phyloP scores from a whole-genome alignment of 2,797 vertebrate genomes.

The Coreius guichenoti region DNA sequence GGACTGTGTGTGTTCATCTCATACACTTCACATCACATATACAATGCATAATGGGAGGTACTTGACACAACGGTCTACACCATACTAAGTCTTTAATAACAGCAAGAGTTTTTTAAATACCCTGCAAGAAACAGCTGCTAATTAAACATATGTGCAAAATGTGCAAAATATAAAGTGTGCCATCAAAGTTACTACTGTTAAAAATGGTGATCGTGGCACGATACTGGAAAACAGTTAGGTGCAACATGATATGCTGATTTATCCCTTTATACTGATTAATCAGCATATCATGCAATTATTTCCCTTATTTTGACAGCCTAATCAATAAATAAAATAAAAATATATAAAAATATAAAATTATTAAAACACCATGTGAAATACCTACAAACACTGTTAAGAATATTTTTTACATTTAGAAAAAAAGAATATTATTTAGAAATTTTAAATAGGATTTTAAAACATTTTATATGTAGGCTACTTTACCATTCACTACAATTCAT shows the following conservation, averaged over 20 bases:
- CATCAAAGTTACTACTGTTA: not conserved
- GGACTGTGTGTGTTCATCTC: constrained; percentile 80
- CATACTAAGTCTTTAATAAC: constrained; percentile 81
- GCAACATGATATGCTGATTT: not conserved
- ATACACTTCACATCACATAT: constrained; percentile 91
- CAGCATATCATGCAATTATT: not conserved
- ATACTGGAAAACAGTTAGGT: not conserved
- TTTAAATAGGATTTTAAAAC: no score
- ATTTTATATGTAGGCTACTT: not conserved
- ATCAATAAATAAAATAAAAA: not conserved
- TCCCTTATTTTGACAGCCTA: not conserved
- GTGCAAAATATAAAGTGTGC: not conserved
- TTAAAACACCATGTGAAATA: not conserved
- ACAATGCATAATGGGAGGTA: constrained; percentile 97
- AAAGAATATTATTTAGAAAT: no score
- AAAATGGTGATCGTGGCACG: not conserved
- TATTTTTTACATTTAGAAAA: not conserved
- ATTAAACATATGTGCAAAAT: constrained; percentile 22
- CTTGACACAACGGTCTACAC: constrained; percentile 97
- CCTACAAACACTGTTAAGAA: not conserved
- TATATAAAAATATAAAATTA: not conserved
- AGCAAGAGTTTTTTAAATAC: not conserved
- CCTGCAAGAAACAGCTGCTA: not conserved
- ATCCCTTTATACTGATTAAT: not conserved
- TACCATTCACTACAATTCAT: not conserved